phyloP scores from a whole-genome alignment of 2,797 vertebrate genomes.

The Sphenodon punctatus region DNA sequence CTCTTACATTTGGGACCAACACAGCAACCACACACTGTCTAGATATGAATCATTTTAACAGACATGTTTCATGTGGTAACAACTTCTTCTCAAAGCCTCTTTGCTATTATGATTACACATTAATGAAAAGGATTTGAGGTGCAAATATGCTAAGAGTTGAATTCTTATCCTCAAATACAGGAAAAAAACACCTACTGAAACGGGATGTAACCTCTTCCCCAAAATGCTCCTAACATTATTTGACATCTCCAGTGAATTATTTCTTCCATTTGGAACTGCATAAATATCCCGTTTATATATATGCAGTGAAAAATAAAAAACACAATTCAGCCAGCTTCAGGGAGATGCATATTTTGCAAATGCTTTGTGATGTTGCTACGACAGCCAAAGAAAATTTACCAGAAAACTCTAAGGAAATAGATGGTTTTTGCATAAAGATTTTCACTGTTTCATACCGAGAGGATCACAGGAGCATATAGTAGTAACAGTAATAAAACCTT shows the following conservation, averaged over 20 bases:
- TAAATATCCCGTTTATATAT: not conserved
- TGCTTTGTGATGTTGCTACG: not conserved
- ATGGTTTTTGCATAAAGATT: not conserved
- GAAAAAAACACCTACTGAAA: not conserved
- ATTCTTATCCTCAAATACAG: not conserved
- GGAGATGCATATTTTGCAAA: not conserved
- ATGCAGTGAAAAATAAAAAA: not conserved
- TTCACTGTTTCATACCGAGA: not conserved
- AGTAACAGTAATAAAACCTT: too few relatives aligned
- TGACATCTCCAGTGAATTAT: not conserved
- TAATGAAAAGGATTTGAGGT: not conserved
- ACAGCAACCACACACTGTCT: too few relatives aligned
- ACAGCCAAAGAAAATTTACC: not conserved
- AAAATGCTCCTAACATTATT: constrained; percentile 13
- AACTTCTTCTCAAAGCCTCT: not conserved
- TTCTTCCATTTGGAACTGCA: not conserved
- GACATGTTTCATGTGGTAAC: not conserved
- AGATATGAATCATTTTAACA: too few relatives aligned
- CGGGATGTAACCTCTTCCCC: not conserved
- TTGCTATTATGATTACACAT: not conserved
- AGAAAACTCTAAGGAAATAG: not conserved
- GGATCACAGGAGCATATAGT: not conserved
- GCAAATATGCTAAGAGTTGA: not conserved
- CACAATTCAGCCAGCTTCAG: not conserved
- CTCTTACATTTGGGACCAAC: too few relatives aligned